Conservation (phyloP, 2,113 vertebrate species). For the Platanista minor region DNA sequence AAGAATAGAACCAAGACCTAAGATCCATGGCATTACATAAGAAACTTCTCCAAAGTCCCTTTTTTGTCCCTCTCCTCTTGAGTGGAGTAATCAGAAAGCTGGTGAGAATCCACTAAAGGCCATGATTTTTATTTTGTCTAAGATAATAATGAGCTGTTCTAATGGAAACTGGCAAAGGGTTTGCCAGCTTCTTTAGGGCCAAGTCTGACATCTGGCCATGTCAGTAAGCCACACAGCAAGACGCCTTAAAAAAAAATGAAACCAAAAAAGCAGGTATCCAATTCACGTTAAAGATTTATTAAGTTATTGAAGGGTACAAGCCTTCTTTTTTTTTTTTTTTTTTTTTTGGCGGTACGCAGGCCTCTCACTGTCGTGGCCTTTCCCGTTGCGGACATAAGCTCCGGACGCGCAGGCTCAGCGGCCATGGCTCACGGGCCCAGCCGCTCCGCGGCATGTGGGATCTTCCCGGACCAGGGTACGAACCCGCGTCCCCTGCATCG, state of each 20-base stretch:
- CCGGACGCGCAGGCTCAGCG: no score
- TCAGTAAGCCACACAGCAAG: background rate
- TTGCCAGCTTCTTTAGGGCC: background rate
- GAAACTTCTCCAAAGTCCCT: background rate
- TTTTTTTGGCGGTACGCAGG: no score
- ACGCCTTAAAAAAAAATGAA: background rate
- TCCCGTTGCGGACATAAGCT: no score
- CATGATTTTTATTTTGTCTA: conserved; percentile 14
- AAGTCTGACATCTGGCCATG: background rate
- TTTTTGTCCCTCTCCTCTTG: background rate
- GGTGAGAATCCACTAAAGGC: background rate
- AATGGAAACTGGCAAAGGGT: conserved; percentile 8
- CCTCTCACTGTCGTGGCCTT: no score
- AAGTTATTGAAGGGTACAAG: background rate
- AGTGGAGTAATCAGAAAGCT: background rate
- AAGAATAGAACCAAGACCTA: background rate
- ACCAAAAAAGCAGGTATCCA: background rate
- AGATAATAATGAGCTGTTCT: conserved; percentile 22
- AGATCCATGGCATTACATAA: background rate
- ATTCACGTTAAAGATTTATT: background rate
- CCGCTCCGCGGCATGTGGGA: no score
- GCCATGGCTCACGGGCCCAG: no score
- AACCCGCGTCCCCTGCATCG: no score
- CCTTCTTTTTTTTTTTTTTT: no score
- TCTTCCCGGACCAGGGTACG: no score